Evolutionary conservation across 2,113 vertebrate genomes (phyloP), one percentile per base, ranked within the genome.

Genomic region (Phoenicopterus ruber): DNA sequence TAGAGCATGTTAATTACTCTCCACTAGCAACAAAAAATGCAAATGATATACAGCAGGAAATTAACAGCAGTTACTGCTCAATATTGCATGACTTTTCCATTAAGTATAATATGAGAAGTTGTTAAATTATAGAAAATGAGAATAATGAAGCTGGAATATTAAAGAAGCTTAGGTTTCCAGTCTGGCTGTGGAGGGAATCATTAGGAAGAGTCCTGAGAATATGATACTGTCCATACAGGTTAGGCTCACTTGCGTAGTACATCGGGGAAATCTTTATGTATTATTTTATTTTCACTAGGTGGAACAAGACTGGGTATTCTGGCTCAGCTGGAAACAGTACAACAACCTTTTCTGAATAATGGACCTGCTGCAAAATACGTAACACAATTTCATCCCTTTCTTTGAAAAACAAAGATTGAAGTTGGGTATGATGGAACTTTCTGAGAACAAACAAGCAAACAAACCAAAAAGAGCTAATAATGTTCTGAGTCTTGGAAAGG

Each of bases 31-130:
- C 92, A 96, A 97, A 97, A 98, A 98, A 98, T 98, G 98, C 97
- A 98, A 99, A 98, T 99, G 94, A 97, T 98, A 98, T 98, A 98
- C 96, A 97, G 95, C 94, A 98, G 98, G 97, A 98, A 98, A 98
- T 99, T 98, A 98, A 97, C 96, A 98, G 97, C 97, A 98, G 98
- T 98, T 98, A 98, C 97, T 98, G 98, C 91, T 99, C 98, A 99
- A 98, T 98, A 98, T 98, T 98, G 98, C 98, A 98, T 99, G 98
- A 98, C 98, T 98, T 98, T 97, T 98, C 97, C 97, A 98, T 98
- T 98, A 99, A 98, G 96, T 97, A 97, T 98, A 98, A 98, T 98
- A 98, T 93, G 96, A 98, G 91, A 97, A 98, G 96, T 98, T 98
- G 98, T 98, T 98, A 98, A 98, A 98, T 98, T 98, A 98, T 97